Conservation (phyloP, 2,113 vertebrate genomes). For the Asarcornis scutulata region DNA sequence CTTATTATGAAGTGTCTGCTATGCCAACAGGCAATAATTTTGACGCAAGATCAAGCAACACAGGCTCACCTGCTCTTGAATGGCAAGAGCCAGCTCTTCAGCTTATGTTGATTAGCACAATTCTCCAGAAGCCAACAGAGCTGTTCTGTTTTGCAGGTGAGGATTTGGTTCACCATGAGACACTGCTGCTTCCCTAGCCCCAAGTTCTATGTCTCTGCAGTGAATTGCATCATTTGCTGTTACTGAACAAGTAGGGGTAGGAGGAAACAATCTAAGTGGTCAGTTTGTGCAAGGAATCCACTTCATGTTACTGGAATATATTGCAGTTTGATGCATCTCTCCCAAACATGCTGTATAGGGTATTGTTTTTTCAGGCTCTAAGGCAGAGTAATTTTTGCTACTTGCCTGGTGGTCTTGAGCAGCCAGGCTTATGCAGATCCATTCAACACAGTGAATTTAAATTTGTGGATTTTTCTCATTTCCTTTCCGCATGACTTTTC, state of each 20-base stretch:
- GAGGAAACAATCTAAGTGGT: neutral
- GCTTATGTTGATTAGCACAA: fast-evolving
- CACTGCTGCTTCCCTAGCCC: neutral
- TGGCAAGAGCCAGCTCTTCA: neutral
- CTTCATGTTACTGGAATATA: neutral
- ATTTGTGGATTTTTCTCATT: neutral
- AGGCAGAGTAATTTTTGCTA: neutral
- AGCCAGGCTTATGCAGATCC: neutral
- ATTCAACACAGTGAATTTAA: neutral
- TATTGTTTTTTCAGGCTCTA: neutral
- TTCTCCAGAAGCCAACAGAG: neutral
- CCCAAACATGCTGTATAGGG: neutral
- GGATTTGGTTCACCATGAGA: neutral
- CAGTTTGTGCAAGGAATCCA: neutral
- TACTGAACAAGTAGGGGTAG: neutral
- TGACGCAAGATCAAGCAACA: neutral
- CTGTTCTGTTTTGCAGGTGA: neutral
- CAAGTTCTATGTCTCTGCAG: neutral
- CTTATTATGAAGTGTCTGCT: neutral
- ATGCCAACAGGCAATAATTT: neutral
- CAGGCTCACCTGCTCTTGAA: neutral
- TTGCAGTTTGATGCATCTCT: neutral
- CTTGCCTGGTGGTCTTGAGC: neutral
- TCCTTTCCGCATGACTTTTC: neutral
- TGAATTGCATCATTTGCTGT: neutral